A percentile compares a stretch with the other conserved stretches of the same genome.
phyloP scores from a whole-genome alignment of 1,140 invertebrate genomes.

The Gonatopus flavifemur region DNA sequence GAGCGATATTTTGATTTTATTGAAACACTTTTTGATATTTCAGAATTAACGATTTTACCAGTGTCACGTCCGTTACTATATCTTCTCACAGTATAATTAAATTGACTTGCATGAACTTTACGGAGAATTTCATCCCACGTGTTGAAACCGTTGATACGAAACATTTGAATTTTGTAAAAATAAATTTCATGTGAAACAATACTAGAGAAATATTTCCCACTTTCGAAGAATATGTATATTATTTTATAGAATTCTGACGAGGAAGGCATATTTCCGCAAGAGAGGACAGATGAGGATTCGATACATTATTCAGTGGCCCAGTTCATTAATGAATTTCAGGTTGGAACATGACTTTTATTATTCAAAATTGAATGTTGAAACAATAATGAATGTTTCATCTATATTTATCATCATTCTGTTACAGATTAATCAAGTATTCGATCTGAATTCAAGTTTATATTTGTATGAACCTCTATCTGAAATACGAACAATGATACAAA shows the following conservation, averaged over 20 bases:
- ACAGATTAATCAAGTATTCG: conserved; percentile 43
- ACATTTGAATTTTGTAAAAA: too few relatives aligned
- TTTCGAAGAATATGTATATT: too few relatives aligned
- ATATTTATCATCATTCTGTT: conserved; percentile 13
- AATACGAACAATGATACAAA: conserved; percentile 28
- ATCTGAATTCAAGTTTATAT: conserved; percentile 42
- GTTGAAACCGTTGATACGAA: too few relatives aligned
- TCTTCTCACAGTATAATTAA: too few relatives aligned
- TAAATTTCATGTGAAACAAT: too few relatives aligned
- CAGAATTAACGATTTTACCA: too few relatives aligned
- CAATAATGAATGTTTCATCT: not conserved
- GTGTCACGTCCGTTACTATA: too few relatives aligned
- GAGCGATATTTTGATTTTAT: too few relatives aligned
- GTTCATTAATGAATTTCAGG: conserved; percentile 58
- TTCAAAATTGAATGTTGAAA: not conserved
- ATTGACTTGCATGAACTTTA: too few relatives aligned
- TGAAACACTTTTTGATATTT: too few relatives aligned
- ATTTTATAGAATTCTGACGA: conserved; percentile 36
- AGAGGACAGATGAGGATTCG: conserved; percentile 28
- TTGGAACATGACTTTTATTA: conserved; percentile 22
- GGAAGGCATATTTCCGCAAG: conserved; percentile 11
- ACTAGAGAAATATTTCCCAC: too few relatives aligned
- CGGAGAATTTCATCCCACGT: too few relatives aligned
- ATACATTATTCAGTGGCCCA: conserved; percentile 52
- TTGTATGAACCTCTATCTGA: conserved; percentile 29